Conservation (phyloP, 2,797 vertebrate species). For the Zenarchopterus dispar region DNA sequence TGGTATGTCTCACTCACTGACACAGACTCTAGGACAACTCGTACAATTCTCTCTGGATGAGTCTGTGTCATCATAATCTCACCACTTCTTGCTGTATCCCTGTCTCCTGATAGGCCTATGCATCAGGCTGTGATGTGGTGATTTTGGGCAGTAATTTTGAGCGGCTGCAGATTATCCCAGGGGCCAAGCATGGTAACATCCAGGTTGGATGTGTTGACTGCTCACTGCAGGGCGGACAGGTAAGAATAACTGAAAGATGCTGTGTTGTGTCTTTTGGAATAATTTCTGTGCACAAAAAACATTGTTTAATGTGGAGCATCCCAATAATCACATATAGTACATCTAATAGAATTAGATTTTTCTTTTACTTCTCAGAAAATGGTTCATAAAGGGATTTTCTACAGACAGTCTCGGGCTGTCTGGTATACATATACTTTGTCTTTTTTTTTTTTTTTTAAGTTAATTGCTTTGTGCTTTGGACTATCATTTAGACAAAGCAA, state of each 20-base stretch:
- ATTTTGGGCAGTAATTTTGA: constrained; percentile 97
- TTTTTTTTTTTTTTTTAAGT: background rate
- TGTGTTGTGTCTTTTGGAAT: background rate
- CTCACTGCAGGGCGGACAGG: constrained; percentile 93
- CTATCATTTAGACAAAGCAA: background rate
- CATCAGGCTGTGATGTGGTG: constrained; percentile 97
- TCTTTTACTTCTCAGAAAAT: background rate
- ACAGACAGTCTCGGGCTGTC: background rate
- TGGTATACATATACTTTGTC: background rate
- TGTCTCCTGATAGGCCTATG: constrained; percentile 88
- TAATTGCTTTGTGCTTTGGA: background rate
- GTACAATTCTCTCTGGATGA: constrained; percentile 15
- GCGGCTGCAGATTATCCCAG: constrained; percentile 96
- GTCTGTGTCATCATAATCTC: constrained; percentile 22
- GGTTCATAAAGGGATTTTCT: background rate
- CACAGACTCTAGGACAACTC: constrained; percentile 28
- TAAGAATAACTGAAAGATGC: constrained; percentile 66
- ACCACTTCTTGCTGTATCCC: constrained; percentile 16
- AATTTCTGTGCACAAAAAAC: background rate
- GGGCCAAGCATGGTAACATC: constrained; percentile 96
- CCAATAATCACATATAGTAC: background rate
- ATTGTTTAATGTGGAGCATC: background rate
- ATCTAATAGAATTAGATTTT: too few relatives aligned
- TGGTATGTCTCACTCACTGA: constrained; percentile 34
- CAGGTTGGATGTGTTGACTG: constrained; percentile 98